Base-by-base conservation (phyloP, 2,888 invertebrate genomes). In the Eupeodes luniger region DNA sequence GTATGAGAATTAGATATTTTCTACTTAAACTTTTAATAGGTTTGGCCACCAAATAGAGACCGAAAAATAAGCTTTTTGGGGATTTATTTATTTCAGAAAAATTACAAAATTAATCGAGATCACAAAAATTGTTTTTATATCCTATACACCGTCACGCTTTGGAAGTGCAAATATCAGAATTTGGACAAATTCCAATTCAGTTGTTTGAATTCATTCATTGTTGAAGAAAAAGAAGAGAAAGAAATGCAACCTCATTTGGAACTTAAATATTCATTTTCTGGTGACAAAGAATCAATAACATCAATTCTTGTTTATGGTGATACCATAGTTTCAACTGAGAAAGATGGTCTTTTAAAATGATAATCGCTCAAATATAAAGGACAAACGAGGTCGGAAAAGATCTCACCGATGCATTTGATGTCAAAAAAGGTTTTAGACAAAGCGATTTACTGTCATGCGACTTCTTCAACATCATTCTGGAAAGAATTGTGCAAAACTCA, bases 81-180 rank as follows among this genome's bases (percentile, higher is more conserved):
- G 27, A 27, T 27, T 27, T 27, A 27, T 27, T 27, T 27, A 27
- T 27, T 27, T 27, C 27, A 27, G 27, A 27, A 27, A 27, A 3
- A 27, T 27, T 27, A 27, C 27, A 27, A 1, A 27, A 27, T 27
- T 3, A 27, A 27, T 27, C 27, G 27, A 27, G 27, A 27, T 27
- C 27, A 27, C 27, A 27, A 27, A 27, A 27, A 27, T 3, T 1
- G 1, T 27, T 3, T 27, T 27, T 27, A 0, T 27, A 27, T 27
- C 95, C 96, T 92, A 97, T 97, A 92, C 96, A 97, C 91, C 94
- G 97, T 76, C 96, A 97, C 91, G 96, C 97, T 4, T 93, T 97
- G 61, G 98, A 98, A 94, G 96, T 97, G 4, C 98, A 98, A 94
- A 98, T 98, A 82, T 97, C 97, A 96, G 98, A 98, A 93, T 98